Base-by-base conservation (phyloP, 2,113 vertebrate species). In the Seriola quinqueradiata region DNA sequence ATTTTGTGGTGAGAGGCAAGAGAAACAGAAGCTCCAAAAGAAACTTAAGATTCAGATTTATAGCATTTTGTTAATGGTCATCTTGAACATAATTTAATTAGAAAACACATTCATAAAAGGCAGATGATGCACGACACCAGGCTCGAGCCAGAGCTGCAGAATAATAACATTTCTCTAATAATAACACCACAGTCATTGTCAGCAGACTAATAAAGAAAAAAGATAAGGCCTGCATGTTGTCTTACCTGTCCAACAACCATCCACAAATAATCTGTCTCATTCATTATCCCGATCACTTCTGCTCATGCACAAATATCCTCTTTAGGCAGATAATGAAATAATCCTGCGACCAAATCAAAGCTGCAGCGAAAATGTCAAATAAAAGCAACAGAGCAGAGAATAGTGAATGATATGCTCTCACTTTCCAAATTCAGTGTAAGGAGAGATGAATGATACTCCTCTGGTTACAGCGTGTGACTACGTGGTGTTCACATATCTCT, bases 381-480 rank as follows among this genome's bases (percentile, higher is more conserved):
- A 14, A 48, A 46, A 5, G 68, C 78, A 78, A 11, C 44, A 21
- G 46, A 77, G 77, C 73, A 75, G 55, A 59, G 68, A 81, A 78
- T 34, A 58, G 46, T 25, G 21, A 77, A 71, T 80, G 74, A 80
- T 63, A 65, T 8, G 5, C n/a, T 57, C 48, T 67, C 38, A 25
- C 63, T 81, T 68, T 60, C 21, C 34, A 48, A 4, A 69, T 44
- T 66, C 48, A 36, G 3, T 2, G 57, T 13, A n/a, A 58, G 64
- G 11, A 58, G 52, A 72, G 52, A 66, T 21, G 44, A 38, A 48
- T 54, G 59, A 59, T n/a, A 50, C 21, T 4, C 23, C 12, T 65
- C n/a, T 75, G n/a, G 12, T 59, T 38, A 4, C 17, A 12, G 13
- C 4, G 25, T 14, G 1, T n/a, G 52, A 72, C 32, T 11, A 16